A percentile compares a stretch with the other conserved stretches of the same genome.
These are phyloP conservation scores for Fulmarus glacialis DNA, from an alignment of 2,113 vertebrate genomes.

Conservation along the genomic window DNA sequence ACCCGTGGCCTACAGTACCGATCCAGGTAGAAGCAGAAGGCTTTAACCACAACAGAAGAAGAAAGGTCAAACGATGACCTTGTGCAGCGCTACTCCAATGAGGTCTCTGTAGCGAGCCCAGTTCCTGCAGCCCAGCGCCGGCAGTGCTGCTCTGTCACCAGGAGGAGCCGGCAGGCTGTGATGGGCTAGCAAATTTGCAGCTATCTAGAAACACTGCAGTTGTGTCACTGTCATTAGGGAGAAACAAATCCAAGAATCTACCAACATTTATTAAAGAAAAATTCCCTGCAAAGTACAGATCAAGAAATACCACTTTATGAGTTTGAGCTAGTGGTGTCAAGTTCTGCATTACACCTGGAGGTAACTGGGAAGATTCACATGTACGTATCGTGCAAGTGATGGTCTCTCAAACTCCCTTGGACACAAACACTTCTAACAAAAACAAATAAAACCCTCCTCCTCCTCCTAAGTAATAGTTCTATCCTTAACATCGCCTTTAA, in stretches of 20 bases:
- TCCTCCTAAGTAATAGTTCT: background rate
- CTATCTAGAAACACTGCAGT: background rate
- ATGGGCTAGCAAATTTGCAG: background rate
- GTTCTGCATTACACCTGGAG: background rate
- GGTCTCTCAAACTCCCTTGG: background rate
- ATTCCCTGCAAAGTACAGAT: background rate
- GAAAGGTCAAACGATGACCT: background rate
- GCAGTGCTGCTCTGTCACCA: background rate
- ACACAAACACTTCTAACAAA: background rate
- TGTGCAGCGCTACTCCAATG: background rate
- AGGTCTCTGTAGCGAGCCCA: background rate
- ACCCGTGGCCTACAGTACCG: fast-evolving
- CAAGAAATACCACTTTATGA: background rate
- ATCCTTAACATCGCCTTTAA: background rate
- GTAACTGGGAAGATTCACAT: background rate
- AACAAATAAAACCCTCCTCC: background rate
- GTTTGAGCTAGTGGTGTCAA: background rate
- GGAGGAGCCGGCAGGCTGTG: background rate
- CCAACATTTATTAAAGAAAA: background rate
- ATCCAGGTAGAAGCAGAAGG: background rate
- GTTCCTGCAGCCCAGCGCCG: background rate
- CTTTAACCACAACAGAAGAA: background rate
- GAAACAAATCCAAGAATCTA: background rate
- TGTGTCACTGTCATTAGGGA: background rate
- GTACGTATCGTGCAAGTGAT: fast-evolving